Evolutionary conservation across 2,797 vertebrate genomes (phyloP).

Genomic region (Rachycentron canadum): DNA sequence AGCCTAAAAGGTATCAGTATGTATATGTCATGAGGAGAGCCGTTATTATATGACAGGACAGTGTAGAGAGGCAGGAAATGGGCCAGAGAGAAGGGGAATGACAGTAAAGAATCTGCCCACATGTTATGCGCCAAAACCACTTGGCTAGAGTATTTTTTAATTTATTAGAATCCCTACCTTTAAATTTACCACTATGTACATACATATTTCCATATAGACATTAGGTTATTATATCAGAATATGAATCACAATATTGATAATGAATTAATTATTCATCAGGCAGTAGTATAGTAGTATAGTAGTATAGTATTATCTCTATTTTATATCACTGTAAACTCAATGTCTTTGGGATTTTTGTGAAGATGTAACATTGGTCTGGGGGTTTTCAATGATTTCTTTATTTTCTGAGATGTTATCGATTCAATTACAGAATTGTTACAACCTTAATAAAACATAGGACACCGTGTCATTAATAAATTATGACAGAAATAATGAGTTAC

Average conservation of each 20-base stretch:
- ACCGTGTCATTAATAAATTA: not conserved
- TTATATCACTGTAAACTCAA: not conserved
- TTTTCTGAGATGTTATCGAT: not conserved
- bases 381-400: not conserved
- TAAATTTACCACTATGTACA: not conserved
- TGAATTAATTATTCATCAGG: not conserved
- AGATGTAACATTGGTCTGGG: not conserved
- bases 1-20: constrained; percentile 16
- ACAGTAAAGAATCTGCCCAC: too few species aligned
- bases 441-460: not conserved
- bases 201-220: not conserved
- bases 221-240: not conserved
- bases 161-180: not conserved
- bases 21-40: too few species aligned
- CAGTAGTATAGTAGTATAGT: too few species aligned
- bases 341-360: not conserved
- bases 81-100: too few species aligned
- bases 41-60: too few species aligned
- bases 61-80: too few species aligned
- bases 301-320: too few species aligned
- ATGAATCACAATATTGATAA: not conserved
- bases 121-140: too few species aligned
- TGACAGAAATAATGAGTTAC: not conserved
- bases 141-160: not conserved
- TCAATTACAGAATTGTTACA: constrained; percentile 15